phyloP scores from a whole-genome alignment of 2,888 invertebrate genomes.

The Cremastinae sp. region DNA sequence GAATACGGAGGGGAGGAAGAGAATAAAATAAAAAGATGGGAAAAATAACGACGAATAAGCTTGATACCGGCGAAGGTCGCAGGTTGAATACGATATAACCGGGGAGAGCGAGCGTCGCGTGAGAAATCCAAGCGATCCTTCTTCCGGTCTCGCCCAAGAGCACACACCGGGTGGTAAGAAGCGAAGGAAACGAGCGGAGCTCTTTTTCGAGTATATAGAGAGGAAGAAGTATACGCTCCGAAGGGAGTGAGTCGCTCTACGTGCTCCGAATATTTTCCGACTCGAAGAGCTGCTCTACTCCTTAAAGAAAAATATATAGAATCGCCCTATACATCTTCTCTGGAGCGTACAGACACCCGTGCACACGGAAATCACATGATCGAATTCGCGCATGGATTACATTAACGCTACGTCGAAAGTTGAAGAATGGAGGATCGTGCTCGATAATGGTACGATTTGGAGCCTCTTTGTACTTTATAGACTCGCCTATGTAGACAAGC shows the following conservation, averaged over 20 bases:
- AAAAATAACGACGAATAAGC: slow-evolving; percentile 30
- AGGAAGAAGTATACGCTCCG: slow-evolving; percentile 24
- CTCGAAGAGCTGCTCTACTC: slow-evolving; percentile 28
- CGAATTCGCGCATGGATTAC: slow-evolving; percentile 60
- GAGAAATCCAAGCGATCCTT: slow-evolving; percentile 65
- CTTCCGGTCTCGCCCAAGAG: slow-evolving; percentile 59
- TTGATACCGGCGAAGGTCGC: slow-evolving; percentile 37
- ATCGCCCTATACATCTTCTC: slow-evolving; percentile 19
- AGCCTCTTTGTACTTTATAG: slow-evolving; percentile 36
- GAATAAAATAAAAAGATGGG: slow-evolving; percentile 21
- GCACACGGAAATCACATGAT: slow-evolving; percentile 37
- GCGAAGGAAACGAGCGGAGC: slow-evolving; percentile 35
- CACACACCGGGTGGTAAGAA: slow-evolving; percentile 26
- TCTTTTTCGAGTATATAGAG: slow-evolving; percentile 37
- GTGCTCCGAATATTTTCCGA: slow-evolving; percentile 62
- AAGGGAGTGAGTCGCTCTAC: slow-evolving; percentile 59
- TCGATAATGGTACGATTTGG: slow-evolving; percentile 56
- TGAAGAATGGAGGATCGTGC: slow-evolving; percentile 36
- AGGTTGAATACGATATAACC: slow-evolving; percentile 45
- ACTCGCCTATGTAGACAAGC: slow-evolving; percentile 7
- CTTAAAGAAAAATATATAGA: slow-evolving; percentile 41
- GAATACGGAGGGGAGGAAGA: slow-evolving; percentile 4
- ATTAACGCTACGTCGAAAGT: slow-evolving; percentile 45
- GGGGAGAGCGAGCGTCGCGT: slow-evolving; percentile 52
- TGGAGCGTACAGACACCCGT: slow-evolving; percentile 24